A percentile compares a stretch with the other conserved stretches of the same genome.
Evolutionary conservation across 1,140 invertebrate genomes (phyloP).

Genomic region (Zaprionus taronus): DNA sequence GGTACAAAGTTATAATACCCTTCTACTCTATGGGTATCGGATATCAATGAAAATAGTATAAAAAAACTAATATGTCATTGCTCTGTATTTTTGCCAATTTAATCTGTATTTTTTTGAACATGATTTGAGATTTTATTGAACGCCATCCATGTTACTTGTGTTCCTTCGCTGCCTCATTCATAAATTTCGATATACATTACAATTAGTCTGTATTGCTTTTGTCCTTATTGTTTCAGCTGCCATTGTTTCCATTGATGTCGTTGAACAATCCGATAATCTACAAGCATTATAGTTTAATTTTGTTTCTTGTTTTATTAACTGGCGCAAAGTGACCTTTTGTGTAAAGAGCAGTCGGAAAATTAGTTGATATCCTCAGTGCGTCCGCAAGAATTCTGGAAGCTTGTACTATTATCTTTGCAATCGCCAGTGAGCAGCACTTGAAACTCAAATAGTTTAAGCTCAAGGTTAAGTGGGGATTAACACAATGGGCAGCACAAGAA

Average conservation of each 20-base stretch:
- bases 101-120: too few species aligned
- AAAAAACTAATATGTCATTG: too few species aligned
- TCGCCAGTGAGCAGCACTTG: conserved; percentile 17
- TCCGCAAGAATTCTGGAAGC: conserved; percentile 2
- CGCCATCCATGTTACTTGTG: too few species aligned
- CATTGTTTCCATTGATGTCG: not conserved
- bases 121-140: too few species aligned
- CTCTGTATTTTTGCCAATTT: too few species aligned
- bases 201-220: not conserved
- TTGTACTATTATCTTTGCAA: conserved; percentile 6
- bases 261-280: not conserved
- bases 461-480: conserved; percentile 75
- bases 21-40: too few species aligned
- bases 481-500: conserved; percentile 8
- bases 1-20: too few species aligned
- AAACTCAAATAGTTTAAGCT: conserved; percentile 86
- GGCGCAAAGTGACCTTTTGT: not conserved
- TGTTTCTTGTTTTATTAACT: not conserved
- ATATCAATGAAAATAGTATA: too few species aligned
- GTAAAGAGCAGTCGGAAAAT: not conserved
- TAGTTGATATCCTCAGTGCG: conserved; percentile 2
- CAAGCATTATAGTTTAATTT: conserved; percentile 6
- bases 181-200: not conserved
- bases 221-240: not conserved
- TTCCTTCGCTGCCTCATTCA: not conserved